Evolutionary conservation across 2,888 invertebrate species (phyloP).

Genomic region (Peribatodes rhomboidaria): DNA sequence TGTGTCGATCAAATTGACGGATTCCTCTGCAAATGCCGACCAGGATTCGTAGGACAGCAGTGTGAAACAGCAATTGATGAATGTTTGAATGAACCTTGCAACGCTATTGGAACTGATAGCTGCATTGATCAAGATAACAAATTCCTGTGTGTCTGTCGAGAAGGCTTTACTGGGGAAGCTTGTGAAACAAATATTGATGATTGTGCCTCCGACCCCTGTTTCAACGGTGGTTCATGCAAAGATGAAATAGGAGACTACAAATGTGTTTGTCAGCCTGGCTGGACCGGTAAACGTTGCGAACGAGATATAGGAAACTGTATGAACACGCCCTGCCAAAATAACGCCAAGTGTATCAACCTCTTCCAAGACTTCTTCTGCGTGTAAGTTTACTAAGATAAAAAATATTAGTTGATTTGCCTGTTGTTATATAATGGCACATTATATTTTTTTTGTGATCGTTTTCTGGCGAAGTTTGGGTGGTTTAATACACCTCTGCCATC

Average conservation of each 20-base stretch:
- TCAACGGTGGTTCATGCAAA: conserved; percentile 95
- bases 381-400: conserved; percentile 85
- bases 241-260: conserved; percentile 94
- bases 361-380: conserved; percentile 97
- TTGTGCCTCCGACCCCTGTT: conserved; percentile 93
- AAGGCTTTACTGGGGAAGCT: conserved; percentile 93
- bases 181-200: conserved; percentile 96
- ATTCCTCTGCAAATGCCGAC: conserved; percentile 96
- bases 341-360: conserved; percentile 95
- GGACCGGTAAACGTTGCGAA: conserved; percentile 95
- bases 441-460: background rate
- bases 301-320: conserved; percentile 95
- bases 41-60: conserved; percentile 96
- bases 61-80: conserved; percentile 98
- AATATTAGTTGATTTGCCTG: no score
- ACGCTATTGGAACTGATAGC: conserved; percentile 94
- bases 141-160: conserved; percentile 94
- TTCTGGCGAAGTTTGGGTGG: no score
- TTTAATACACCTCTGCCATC: no score
- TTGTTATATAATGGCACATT: no score
- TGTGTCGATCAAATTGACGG: conserved; percentile 96
- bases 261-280: conserved; percentile 94
- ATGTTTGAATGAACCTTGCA: conserved; percentile 96
- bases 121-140: conserved; percentile 96
- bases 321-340: conserved; percentile 96